Evolutionary conservation across 2,113 vertebrate genomes (phyloP).

Genomic region (Siphamia tubifer): DNA sequence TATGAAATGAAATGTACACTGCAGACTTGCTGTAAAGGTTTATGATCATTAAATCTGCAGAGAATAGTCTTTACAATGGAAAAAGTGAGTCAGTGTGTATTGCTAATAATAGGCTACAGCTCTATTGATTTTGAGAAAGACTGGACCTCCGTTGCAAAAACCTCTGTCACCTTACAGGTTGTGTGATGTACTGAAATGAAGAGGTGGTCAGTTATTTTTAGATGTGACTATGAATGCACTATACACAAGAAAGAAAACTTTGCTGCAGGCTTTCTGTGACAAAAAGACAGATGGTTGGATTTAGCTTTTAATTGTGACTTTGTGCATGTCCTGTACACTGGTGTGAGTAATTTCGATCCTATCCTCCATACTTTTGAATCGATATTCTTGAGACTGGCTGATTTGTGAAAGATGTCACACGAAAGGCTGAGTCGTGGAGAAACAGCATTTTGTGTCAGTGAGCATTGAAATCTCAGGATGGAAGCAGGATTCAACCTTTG

Average conservation of each 20-base stretch:
- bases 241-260: neutral
- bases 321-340: neutral
- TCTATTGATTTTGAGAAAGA: slow-evolving; percentile 37
- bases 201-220: slow-evolving; percentile 23
- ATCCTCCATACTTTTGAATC: slow-evolving; percentile 9
- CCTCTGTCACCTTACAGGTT: slow-evolving; percentile 16
- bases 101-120: slow-evolving; percentile 2
- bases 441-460: slow-evolving; percentile 24
- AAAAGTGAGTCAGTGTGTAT: neutral
- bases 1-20: neutral
- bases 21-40: neutral
- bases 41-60: neutral
- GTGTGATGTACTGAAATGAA: slow-evolving; percentile 21
- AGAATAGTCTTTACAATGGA: neutral
- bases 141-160: neutral
- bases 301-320: neutral
- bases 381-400: neutral
- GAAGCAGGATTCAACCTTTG: slow-evolving; percentile 26
- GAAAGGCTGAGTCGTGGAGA: neutral
- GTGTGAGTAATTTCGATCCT: neutral
- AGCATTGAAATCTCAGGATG: slow-evolving; percentile 31
- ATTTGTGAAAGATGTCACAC: slow-evolving; percentile 12
- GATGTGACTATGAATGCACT: slow-evolving; percentile 11
- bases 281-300: neutral
- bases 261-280: neutral